Evolutionary conservation across 2,888 invertebrate species (phyloP).

Genomic region (Hydropsyche betteni): DNA sequence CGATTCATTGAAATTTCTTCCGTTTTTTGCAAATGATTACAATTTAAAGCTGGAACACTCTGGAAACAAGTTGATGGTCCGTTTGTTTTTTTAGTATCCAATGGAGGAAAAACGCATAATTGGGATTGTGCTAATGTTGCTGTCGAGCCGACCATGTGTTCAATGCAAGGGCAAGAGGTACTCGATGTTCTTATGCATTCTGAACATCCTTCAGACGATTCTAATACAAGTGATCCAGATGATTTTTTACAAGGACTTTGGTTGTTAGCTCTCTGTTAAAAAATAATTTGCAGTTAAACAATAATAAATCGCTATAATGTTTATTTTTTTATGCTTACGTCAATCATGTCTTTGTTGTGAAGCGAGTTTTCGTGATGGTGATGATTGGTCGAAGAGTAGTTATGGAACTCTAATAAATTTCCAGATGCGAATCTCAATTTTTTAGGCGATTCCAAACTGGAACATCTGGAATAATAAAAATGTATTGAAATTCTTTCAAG

Average conservation of each 20-base stretch:
- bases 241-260: slow-evolving; percentile 66
- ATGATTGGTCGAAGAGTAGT: slow-evolving; percentile 60
- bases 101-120: slow-evolving; percentile 46
- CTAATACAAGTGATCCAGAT: slow-evolving; percentile 62
- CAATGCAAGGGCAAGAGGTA: slow-evolving; percentile 78
- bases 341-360: slow-evolving; percentile 65
- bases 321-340: slow-evolving; percentile 55
- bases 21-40: slow-evolving; percentile 38
- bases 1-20: slow-evolving; percentile 42
- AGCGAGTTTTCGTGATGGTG: slow-evolving; percentile 55
- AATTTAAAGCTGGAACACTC: slow-evolving; percentile 50
- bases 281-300: neutral
- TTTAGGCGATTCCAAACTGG: slow-evolving; percentile 86
- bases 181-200: slow-evolving; percentile 64
- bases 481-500: slow-evolving; percentile 7
- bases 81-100: slow-evolving; percentile 40
- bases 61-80: slow-evolving; percentile 43
- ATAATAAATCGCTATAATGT: neutral
- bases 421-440: slow-evolving; percentile 81
- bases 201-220: slow-evolving; percentile 63
- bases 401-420: slow-evolving; percentile 70
- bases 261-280: slow-evolving; percentile 67
- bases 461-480: slow-evolving; percentile 66
- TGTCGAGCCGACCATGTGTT: slow-evolving; percentile 59
- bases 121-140: slow-evolving; percentile 50